These are phyloP conservation scores for Hyles euphorbiae DNA, from an alignment of 1,140 invertebrate genomes.

Conservation along the genomic window DNA sequence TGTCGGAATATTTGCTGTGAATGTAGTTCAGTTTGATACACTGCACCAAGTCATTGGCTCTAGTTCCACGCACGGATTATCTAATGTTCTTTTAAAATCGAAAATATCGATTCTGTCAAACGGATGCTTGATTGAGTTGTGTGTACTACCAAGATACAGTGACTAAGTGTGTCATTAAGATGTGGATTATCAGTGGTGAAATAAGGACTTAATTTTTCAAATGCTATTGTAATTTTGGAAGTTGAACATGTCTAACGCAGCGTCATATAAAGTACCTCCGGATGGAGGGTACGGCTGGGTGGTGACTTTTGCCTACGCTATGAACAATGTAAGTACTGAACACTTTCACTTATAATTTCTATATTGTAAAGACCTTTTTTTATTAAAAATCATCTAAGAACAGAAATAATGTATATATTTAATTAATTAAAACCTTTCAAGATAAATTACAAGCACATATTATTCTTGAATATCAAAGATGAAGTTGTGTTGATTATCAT, in stretches of 20 bases:
- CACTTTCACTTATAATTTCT: neutral
- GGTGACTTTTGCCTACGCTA: constrained; percentile 78
- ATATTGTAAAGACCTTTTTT: neutral
- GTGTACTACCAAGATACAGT: no score
- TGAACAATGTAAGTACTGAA: constrained; percentile 79
- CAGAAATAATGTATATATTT: neutral
- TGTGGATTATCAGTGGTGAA: constrained; percentile 1
- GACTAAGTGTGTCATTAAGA: neutral
- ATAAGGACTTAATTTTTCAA: neutral
- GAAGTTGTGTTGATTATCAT: no score
- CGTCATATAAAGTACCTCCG: constrained; percentile 71
- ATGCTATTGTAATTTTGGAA: neutral
- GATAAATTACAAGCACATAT: no score
- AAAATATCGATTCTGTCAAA: neutral
- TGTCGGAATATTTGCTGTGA: constrained; percentile 18
- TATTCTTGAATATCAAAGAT: no score
- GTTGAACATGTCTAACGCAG: constrained; percentile 33
- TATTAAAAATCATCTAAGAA: neutral
- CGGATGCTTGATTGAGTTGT: no score
- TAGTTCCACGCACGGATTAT: constrained; percentile 5
- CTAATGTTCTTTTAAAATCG: neutral
- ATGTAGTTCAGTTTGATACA: constrained; percentile 11
- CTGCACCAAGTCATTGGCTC: constrained; percentile 8
- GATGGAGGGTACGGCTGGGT: constrained; percentile 85
- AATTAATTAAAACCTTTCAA: no score